phyloP scores from a whole-genome alignment of 1,140 invertebrate genomes.

The Lerema accius region DNA sequence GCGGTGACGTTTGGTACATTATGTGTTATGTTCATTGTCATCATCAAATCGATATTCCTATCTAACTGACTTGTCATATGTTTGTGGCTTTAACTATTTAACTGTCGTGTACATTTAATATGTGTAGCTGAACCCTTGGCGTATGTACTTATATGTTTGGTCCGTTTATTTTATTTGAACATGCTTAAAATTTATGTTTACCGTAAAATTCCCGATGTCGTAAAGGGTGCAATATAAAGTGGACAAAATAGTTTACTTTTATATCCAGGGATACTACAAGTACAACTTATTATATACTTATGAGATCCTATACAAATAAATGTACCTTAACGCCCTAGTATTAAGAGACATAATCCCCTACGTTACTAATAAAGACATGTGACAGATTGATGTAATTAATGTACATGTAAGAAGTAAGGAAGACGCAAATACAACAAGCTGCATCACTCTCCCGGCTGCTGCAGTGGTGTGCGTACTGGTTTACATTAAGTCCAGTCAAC shows the following conservation, averaged over 20 bases:
- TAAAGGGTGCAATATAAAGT: too few relatives aligned
- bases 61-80: constrained; percentile 7
- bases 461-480: constrained; percentile 68
- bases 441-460: constrained; percentile 52
- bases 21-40: constrained; percentile 24
- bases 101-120: constrained; percentile 23
- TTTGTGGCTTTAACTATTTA: constrained; percentile 19
- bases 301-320: background rate
- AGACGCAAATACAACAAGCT: constrained; percentile 81
- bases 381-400: constrained; percentile 54
- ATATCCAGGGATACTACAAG: too few relatives aligned
- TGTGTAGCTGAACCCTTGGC: constrained; percentile 8
- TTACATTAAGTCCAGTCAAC: constrained; percentile 76
- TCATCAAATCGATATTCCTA: constrained; percentile 12
- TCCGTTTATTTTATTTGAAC: background rate
- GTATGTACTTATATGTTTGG: constrained; percentile 5
- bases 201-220: background rate
- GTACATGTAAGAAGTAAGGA: constrained; percentile 61
- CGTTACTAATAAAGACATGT: constrained; percentile 63
- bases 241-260: too few relatives aligned
- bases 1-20: constrained; percentile 2
- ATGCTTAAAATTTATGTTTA: background rate
- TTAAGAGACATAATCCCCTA: constrained; percentile 39
- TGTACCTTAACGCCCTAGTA: constrained; percentile 40
- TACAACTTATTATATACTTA: background rate